Percentiles rank a stretch among this genome's conserved stretches.
These are phyloP conservation scores for Tupaia chinensis DNA, from an alignment of 2,113 vertebrate genomes.

Conservation along the genomic window DNA sequence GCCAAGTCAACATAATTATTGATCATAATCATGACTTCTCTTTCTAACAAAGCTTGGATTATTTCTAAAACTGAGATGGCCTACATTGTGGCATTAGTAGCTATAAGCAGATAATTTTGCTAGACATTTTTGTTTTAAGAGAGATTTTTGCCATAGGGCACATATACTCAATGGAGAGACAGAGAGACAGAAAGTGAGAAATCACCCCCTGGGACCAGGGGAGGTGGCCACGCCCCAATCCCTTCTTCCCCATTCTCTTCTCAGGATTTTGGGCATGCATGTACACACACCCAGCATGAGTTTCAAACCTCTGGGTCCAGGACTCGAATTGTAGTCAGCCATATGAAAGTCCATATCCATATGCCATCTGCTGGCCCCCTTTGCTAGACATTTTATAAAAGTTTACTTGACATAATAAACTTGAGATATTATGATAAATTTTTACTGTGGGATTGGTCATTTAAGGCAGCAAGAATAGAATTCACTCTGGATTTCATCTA, in stretches of 20 bases:
- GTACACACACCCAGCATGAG: no score
- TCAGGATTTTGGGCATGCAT: no score
- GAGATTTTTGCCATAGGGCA: no score
- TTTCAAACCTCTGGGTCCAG: no score
- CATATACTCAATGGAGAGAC: no score
- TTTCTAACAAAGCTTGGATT: constrained; percentile 8
- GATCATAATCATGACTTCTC: not conserved
- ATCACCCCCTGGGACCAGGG: no score
- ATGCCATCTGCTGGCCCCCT: no score
- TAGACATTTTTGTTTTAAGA: not conserved
- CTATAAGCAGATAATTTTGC: not conserved
- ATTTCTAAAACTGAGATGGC: constrained; percentile 8
- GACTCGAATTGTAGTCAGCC: no score
- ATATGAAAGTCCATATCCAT: no score
- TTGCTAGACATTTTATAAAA: not conserved
- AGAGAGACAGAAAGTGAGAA: no score
- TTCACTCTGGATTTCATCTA: constrained; percentile 10
- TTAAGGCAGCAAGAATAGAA: constrained; percentile 35
- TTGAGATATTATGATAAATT: not conserved
- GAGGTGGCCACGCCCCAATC: no score
- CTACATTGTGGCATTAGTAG: not conserved
- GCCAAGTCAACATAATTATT: not conserved
- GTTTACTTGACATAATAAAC: not conserved
- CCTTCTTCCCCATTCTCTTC: no score
- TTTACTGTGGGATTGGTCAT: not conserved